Evolutionary conservation across 2,113 vertebrate species (phyloP).

Genomic region (Indicator indicator): DNA sequence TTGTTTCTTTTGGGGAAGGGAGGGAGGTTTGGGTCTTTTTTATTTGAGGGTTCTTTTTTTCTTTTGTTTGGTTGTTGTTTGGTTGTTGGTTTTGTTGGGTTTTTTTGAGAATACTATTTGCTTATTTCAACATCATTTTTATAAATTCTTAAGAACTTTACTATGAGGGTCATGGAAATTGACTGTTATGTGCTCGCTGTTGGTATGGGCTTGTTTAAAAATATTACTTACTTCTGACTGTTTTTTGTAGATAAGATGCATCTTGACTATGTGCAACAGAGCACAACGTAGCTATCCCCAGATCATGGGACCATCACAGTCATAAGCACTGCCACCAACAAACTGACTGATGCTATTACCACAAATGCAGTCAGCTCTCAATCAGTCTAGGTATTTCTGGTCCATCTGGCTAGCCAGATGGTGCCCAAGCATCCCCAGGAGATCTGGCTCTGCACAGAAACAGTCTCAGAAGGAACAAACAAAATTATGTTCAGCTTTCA

Average conservation of each 20-base stretch:
- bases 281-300: not conserved
- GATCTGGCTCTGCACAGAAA: not conserved
- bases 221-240: not conserved
- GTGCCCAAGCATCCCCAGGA: not conserved
- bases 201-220: not conserved
- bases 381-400: not conserved
- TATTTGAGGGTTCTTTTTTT: too few species aligned
- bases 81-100: too few species aligned
- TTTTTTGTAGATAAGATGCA: rapidly evolving
- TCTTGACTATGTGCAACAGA: rapidly evolving
- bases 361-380: not conserved
- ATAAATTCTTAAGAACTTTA: not conserved
- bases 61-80: not conserved
- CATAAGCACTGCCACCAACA: rapidly evolving
- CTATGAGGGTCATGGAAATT: not conserved
- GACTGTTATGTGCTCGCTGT: not conserved
- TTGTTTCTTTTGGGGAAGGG: too few species aligned
- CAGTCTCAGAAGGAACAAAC: not conserved
- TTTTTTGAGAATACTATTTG: not conserved
- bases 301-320: rapidly evolving
- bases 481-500: not conserved
- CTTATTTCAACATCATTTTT: not conserved
- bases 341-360: not conserved
- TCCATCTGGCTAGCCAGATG: slow-evolving; percentile 1
- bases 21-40: too few species aligned